Conservation (phyloP, 2,113 vertebrate species). For the Calyptommatus sinebrachiatus region DNA sequence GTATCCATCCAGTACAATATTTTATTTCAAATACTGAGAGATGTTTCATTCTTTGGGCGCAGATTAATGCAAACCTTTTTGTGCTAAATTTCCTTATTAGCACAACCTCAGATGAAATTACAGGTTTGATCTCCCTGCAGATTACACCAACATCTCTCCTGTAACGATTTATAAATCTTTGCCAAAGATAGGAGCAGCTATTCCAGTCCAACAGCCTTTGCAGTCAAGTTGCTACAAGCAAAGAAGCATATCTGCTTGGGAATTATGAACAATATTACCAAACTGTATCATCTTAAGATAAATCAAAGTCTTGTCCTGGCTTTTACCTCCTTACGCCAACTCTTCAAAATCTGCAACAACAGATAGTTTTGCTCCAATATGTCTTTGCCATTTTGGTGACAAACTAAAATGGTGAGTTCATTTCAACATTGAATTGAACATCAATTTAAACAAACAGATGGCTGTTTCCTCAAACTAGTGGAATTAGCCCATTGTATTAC, state of each 20-base stretch:
- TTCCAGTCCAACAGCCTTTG: slow-evolving; percentile 65
- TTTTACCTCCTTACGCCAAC: background rate
- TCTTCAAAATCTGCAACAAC: background rate
- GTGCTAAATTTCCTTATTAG: slow-evolving; percentile 25
- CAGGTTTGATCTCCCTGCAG: slow-evolving; percentile 54
- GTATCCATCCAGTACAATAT: background rate
- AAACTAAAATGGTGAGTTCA: too few species aligned
- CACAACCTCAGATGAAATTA: slow-evolving; percentile 53
- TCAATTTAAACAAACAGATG: too few species aligned
- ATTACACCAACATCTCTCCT: slow-evolving; percentile 57
- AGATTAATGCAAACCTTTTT: background rate
- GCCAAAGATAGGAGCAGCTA: slow-evolving; percentile 42
- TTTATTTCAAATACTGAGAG: slow-evolving; percentile 12
- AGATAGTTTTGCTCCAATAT: background rate
- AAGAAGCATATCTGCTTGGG: slow-evolving; percentile 39
- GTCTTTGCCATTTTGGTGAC: too few species aligned
- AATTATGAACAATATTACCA: slow-evolving; percentile 18
- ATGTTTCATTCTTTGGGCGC: background rate
- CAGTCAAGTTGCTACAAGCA: slow-evolving; percentile 57
- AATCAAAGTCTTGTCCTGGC: background rate
- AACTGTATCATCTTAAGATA: slow-evolving; percentile 1
- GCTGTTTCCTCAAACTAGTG: too few species aligned
- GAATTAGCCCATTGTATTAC: too few species aligned
- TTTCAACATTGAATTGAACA: too few species aligned
- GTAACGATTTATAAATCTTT: slow-evolving; percentile 64